Conservation (phyloP, 2,797 vertebrate genomes). For the Danio tinwini region DNA sequence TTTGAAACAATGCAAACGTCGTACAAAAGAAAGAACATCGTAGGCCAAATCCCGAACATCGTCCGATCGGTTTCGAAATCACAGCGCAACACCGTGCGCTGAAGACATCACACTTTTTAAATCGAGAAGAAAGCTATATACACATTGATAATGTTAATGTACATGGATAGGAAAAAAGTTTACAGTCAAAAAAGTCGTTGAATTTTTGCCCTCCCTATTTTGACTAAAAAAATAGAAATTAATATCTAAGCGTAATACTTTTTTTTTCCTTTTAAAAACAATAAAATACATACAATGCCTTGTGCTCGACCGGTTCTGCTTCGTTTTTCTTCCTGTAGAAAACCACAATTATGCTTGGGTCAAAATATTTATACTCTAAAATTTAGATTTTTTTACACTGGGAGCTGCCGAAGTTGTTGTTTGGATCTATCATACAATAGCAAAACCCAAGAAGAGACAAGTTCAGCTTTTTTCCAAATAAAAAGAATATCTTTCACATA, state of each 20-base stretch:
- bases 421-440: conserved; percentile 47
- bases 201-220: conserved; percentile 70
- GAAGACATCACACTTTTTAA: conserved; percentile 58
- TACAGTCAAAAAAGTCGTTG: conserved; percentile 78
- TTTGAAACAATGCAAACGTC: conserved; percentile 30
- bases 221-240: conserved; percentile 76
- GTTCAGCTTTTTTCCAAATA: conserved; percentile 63
- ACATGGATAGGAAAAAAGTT: conserved; percentile 81
- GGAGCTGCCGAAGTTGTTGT: conserved; percentile 27
- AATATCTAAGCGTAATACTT: conserved; percentile 83
- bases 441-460: conserved; percentile 69
- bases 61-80: conserved; percentile 49
- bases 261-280: conserved; percentile 76
- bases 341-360: conserved; percentile 51
- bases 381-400: neutral
- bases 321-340: conserved; percentile 68
- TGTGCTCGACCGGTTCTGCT: conserved; percentile 75
- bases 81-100: conserved; percentile 62
- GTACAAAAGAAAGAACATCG: conserved; percentile 16
- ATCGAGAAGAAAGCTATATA: conserved; percentile 77
- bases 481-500: conserved; percentile 63
- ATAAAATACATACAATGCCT: conserved; percentile 78
- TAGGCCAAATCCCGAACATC: conserved; percentile 14
- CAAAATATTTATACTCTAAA: conserved; percentile 34
- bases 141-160: conserved; percentile 78